Evolutionary conservation across 2,888 invertebrate species (phyloP), one percentile per base, ranked within the genome.

Genomic region (Dicycla oo): DNA sequence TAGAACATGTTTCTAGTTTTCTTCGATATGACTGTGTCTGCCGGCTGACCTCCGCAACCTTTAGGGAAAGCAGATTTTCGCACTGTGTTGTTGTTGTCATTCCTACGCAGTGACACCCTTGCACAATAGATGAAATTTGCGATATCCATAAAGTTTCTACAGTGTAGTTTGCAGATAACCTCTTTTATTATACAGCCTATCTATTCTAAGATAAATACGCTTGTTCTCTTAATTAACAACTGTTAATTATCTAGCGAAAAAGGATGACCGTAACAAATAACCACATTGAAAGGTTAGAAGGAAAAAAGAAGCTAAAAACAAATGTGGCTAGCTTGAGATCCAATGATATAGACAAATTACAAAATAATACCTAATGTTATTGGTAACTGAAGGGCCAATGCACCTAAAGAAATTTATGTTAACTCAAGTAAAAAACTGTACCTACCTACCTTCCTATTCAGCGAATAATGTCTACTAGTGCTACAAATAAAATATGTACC

Each of bases 41-140:
- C 30, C 26, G 20, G 20, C 53, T 75, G 75, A 75, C 69, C 75
- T 47, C 40, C 7, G 20, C 47, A 53, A 63, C 43, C 70, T 75
- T 43, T 30, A 20, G 75, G 75, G 75, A 75, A 64, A 75, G 60
- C 49, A 38, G 53, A 64, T 70, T 64, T 75, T 75, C 75, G 47
- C 49, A 54, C 26, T 57, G 10, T 45, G 34, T 30, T 20, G 66
- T 64, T 56, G 56, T 43, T 23, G 51, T 72, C 26, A 74, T 49
- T 49, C 20, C 26, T 67, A 56, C 34, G 40, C 43, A 73, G 18
- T 4, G 43, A 49, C 45, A 62, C 30, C 20, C 26, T 53, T 63
- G 26, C 47, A 38, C 38, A 57, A 30, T 30, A 49, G 40, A 23
- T 30, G 11, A 23, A 23, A n/a, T 45, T 72, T 61, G 40, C 47